Evolutionary conservation across 2,113 vertebrate genomes (phyloP).

Genomic region (Crotalus viridis): DNA sequence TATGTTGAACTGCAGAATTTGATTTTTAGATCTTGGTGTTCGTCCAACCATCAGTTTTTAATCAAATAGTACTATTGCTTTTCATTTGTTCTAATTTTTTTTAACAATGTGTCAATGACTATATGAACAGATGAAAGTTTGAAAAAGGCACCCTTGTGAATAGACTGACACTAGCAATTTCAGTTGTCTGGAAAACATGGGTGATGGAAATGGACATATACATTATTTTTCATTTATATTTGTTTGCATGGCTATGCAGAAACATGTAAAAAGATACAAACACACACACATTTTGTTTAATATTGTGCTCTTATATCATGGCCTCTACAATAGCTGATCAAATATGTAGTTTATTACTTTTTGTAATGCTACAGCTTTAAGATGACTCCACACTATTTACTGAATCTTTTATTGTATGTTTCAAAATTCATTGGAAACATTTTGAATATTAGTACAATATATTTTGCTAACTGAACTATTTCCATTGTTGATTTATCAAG

Average conservation of each 20-base stretch:
- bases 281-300: neutral
- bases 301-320: neutral
- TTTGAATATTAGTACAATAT: neutral
- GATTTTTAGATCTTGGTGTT: neutral
- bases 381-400: neutral
- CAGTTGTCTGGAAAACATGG: neutral
- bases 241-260: neutral
- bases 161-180: neutral
- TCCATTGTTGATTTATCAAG: constrained; percentile 18
- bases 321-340: neutral
- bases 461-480: constrained; percentile 7
- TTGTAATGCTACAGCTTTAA: neutral
- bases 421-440: neutral
- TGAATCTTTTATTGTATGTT: neutral
- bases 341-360: neutral
- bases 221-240: neutral
- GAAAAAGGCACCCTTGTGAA: neutral
- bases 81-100: neutral
- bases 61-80: neutral
- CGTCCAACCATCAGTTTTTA: neutral
- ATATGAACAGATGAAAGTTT: neutral
- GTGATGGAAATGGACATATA: neutral
- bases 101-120: neutral
- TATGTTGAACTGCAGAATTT: neutral
- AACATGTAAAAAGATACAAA: neutral